Evolutionary conservation across 2,888 invertebrate genomes (phyloP), one percentile per base, ranked within the genome.

Genomic region (Mythimna vitellina): DNA sequence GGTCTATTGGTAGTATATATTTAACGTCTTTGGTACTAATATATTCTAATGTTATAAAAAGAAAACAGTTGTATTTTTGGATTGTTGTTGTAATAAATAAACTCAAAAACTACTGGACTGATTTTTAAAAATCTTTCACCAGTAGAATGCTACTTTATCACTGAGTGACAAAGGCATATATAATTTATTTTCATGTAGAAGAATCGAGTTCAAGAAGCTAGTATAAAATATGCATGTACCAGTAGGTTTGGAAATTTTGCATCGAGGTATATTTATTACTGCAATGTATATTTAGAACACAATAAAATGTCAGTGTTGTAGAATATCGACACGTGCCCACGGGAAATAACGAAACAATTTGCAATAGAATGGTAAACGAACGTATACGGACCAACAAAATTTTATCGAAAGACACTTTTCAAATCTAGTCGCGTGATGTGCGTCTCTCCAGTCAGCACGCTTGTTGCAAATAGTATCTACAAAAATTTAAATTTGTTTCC

Each of bases 401-500:
- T 66, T 66, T 74, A 72, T 77, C 60, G 62, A 66, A 57, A 85
- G 64, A 78, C 54, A 80, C 83, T 76, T 80, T 80, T 82, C 73
- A 84, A 81, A 84, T 81, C 69, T 74, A 74, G 79, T 77, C 73
- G 65, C 60, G 69, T 77, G 72, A 75, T 70, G 72, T 80, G 78
- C 79, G 80, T 82, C 76, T 83, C 76, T 76, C 61, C 49, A 69
- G 69, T 58, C 73, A 70, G 65, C 66, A 70, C 53, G 62, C 64
- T 83, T 51, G 73, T 75, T 66, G 57, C 65, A 77, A 87, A 86
- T 87, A 87, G 85, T 89, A 89, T 87, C 46, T 46, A 17, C 17
- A 91, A 89, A 92, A 94, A 94, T 93, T 93, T 92, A 92, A 94
- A 94, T 93, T 93, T 92, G 91, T 92, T 93, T 93, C 93, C 88